These are phyloP conservation scores for Alfaro cultratus DNA, from an alignment of 2,797 vertebrate genomes.

Conservation along the genomic window DNA sequence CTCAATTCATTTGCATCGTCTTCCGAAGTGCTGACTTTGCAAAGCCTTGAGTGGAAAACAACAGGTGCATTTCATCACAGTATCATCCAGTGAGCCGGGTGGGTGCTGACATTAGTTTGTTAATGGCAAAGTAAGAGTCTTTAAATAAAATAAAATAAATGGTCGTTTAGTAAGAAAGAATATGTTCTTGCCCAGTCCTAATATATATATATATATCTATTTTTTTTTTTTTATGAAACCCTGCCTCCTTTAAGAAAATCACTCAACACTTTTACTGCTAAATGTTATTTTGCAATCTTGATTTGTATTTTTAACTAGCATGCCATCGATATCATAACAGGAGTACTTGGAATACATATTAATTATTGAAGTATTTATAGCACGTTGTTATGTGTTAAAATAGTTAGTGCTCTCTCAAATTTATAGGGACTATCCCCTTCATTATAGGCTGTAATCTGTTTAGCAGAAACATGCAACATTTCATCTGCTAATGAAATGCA, in stretches of 20 bases:
- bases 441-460: conserved; percentile 51
- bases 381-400: conserved; percentile 32
- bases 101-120: conserved; percentile 82
- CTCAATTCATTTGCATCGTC: conserved; percentile 58
- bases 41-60: conserved; percentile 75
- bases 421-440: conserved; percentile 42
- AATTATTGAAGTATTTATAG: conserved; percentile 26
- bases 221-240: conserved; percentile 37
- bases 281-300: neutral
- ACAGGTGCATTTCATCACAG: conserved; percentile 77
- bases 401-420: conserved; percentile 43
- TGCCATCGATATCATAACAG: neutral
- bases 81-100: conserved; percentile 78
- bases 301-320: neutral
- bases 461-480: conserved; percentile 60
- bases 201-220: conserved; percentile 72
- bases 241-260: conserved; percentile 46
- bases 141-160: conserved; percentile 65
- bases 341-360: conserved; percentile 19
- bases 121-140: conserved; percentile 80
- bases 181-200: conserved; percentile 66
- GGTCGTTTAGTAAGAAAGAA: conserved; percentile 66
- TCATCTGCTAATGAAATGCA: conserved; percentile 74
- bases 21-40: conserved; percentile 81
- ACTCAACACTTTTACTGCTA: conserved; percentile 25